Percentiles rank a stretch among this genome's conserved stretches.
These are phyloP conservation scores for Drosophila jambulina DNA, from an alignment of 1,140 invertebrate genomes.

Conservation along the genomic window DNA sequence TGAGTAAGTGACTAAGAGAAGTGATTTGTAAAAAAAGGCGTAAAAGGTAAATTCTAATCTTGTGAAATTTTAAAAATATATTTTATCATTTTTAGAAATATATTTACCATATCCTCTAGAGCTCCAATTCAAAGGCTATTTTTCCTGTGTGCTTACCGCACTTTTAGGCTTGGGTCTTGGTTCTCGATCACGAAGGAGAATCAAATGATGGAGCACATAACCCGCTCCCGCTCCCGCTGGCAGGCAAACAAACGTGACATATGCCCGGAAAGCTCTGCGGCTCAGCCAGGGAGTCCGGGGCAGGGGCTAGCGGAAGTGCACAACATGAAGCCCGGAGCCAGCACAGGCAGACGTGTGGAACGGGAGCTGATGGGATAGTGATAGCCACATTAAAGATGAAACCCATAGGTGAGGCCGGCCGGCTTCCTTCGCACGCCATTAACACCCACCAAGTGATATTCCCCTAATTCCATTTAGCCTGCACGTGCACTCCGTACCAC, in stretches of 20 bases:
- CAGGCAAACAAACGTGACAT: conserved; percentile 64
- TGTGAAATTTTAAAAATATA: not conserved
- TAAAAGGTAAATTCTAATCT: too few relatives aligned
- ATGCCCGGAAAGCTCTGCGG: conserved; percentile 43
- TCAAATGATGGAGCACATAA: conserved; percentile 25
- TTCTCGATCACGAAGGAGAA: conserved; percentile 18
- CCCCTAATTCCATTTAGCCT: conserved; percentile 11
- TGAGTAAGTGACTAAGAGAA: rapidly evolving
- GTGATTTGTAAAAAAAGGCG: not conserved
- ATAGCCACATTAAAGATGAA: conserved; percentile 45
- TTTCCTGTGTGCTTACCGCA: not conserved
- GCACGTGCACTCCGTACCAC: conserved; percentile 35
- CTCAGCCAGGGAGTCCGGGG: conserved; percentile 1
- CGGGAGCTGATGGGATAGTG: conserved; percentile 39
- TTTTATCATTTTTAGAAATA: not conserved
- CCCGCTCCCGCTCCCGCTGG: not conserved
- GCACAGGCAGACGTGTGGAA: conserved; percentile 17
- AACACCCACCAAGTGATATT: conserved; percentile 45
- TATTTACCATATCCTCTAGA: too few relatives aligned
- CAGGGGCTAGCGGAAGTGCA: conserved; percentile 49
- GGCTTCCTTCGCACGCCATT: conserved; percentile 51
- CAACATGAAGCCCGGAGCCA: conserved; percentile 39
- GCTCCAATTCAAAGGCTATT: not conserved
- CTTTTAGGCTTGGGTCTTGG: conserved; percentile 2
- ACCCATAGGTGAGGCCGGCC: conserved; percentile 45